Conservation (phyloP, 2,888 invertebrate genomes). For the Glomeris marginata region DNA sequence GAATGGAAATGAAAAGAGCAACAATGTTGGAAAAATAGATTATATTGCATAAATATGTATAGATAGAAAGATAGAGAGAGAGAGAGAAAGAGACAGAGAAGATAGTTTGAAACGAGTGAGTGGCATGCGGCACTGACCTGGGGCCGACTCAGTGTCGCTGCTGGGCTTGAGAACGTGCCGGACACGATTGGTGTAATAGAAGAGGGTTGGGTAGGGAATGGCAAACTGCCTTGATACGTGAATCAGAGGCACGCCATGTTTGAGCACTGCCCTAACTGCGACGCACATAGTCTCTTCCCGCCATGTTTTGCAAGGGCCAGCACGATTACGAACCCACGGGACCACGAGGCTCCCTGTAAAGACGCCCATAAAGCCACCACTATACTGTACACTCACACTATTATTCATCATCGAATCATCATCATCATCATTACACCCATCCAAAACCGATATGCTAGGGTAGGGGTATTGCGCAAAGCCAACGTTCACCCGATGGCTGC, state of each 20-base stretch:
- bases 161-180: constrained; percentile 14
- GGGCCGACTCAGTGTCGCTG: not conserved
- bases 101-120: no score
- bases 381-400: no score
- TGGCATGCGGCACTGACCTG: constrained; percentile 2
- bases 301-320: constrained; percentile 16
- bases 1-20: no score
- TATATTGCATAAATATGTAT: no score
- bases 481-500: no score
- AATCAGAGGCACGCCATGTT: constrained; percentile 14
- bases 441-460: not conserved
- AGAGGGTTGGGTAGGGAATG: constrained; percentile 16
- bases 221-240: constrained; percentile 13
- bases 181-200: constrained; percentile 16
- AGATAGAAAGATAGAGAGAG: no score
- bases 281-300: constrained; percentile 15
- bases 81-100: no score
- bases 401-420: not conserved
- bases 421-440: not conserved
- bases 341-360: constrained; percentile 6
- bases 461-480: no score
- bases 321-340: constrained; percentile 13
- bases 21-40: no score
- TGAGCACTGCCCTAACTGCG: constrained; percentile 14
- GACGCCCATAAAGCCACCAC: not conserved